phyloP scores from a whole-genome alignment of 2,888 invertebrate species.

The Pristionchus entomophagus region DNA sequence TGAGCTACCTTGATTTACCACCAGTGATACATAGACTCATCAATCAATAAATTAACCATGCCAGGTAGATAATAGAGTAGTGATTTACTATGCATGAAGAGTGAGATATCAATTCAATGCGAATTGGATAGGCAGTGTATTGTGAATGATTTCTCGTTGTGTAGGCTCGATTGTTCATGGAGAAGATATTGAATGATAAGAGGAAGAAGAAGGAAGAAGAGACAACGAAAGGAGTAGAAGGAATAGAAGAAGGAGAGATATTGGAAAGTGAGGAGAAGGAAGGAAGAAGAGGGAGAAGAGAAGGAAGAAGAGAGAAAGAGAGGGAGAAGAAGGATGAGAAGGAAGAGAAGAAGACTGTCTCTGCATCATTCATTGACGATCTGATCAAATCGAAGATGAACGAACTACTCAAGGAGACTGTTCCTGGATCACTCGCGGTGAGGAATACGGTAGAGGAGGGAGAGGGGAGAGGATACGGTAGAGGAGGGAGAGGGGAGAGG shows the following conservation, averaged over 20 bases:
- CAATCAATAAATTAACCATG: background rate
- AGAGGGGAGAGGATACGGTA: background rate
- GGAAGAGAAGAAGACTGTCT: constrained; percentile 17
- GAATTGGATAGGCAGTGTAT: background rate
- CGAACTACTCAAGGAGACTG: constrained; percentile 39
- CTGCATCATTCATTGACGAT: constrained; percentile 9
- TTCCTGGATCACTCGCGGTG: constrained; percentile 32
- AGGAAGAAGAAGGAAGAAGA: constrained; percentile 57
- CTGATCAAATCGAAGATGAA: constrained; percentile 44
- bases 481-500: background rate
- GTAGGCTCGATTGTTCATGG: constrained; percentile 69
- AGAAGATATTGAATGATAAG: constrained; percentile 66
- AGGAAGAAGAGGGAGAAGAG: background rate
- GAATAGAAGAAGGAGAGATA: constrained; percentile 42
- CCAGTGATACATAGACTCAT: background rate
- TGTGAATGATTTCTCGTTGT: background rate
- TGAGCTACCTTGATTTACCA: background rate
- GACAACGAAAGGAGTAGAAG: constrained; percentile 53
- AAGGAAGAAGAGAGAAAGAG: background rate
- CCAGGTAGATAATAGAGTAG: no score
- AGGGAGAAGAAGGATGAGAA: background rate
- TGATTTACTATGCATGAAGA: no score
- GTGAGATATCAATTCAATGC: background rate
- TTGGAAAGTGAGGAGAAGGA: constrained; percentile 27
- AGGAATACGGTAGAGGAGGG: background rate